Base-by-base conservation (phyloP, 1,140 invertebrate species). In the Sitophilus oryzae region DNA sequence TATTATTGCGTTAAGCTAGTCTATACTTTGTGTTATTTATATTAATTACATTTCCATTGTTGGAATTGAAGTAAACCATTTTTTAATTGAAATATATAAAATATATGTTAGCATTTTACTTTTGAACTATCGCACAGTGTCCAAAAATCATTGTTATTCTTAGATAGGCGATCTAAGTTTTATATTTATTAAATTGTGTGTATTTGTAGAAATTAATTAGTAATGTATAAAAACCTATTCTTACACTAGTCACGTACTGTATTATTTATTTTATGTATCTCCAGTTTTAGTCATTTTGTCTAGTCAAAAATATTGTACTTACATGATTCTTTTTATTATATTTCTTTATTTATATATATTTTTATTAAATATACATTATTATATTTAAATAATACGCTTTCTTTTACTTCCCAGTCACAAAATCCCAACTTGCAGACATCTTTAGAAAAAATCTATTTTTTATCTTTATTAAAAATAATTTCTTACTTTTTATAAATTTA, bases 11-110 rank as follows among this genome's bases (percentile, higher is more conserved):
- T 65, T 65, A 65, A 60, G 63, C 58, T 65, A 60, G 56, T 64
- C 57, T 66, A 64, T 60, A 63, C 64, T 64, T 64, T 64, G 61
- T 64, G 64, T 66, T 66, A 63, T 62, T 66, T 64, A 64, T 54
- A 61, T 65, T n/a, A n/a, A n/a, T n/a, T 66, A 60, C 44, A 57
- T 51, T 57, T 52, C 55, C 42, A 23, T 16, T 14, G 55, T 57
- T 57, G 43, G 42, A 57, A 23, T 57, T 57, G 46, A 50, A 21
- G 35, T 44, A 41, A 57, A 30, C 42, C 42, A 30, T 52, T 52
- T 57, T 57, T 51, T 49, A 57, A 48, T 46, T 20, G 46, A 56
- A 57, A 57, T 51, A 57, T 57, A 57, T 57, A 51, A 46, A 46
- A 37, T 38, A 57, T 57, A 50, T 57, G 55, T 57, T 57, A 57